Evolutionary conservation across 1,140 invertebrate genomes (phyloP).

Genomic region (Microplitis mediator): DNA sequence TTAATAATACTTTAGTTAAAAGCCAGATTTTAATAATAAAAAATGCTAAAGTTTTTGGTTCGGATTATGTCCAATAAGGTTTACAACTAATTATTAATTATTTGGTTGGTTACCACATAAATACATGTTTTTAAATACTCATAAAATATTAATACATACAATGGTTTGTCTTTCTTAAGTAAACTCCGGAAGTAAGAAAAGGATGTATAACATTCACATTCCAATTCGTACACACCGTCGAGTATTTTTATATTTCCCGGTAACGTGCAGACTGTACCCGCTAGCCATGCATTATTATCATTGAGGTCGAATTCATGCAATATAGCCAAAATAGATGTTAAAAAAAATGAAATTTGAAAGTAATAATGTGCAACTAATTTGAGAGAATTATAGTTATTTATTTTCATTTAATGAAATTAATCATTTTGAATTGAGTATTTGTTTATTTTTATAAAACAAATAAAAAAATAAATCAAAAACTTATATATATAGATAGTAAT

Average conservation of each 20-base stretch:
- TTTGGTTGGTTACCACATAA: neutral
- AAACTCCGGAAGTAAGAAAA: constrained; percentile 16
- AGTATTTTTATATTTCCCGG: constrained; percentile 34
- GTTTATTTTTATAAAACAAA: neutral
- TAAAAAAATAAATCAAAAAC: neutral
- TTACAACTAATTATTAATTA: no score
- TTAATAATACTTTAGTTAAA: no score
- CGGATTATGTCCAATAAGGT: no score
- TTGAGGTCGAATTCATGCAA: neutral
- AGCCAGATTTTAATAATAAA: no score
- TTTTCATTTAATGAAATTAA: neutral
- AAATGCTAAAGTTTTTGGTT: no score
- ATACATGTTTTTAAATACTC: neutral
- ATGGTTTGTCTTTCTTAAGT: neutral
- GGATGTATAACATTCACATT: constrained; percentile 16
- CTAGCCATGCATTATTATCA: constrained; percentile 2
- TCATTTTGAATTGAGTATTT: neutral
- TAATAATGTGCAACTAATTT: no score
- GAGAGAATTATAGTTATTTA: no score
- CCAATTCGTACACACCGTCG: neutral
- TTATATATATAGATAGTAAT: neutral
- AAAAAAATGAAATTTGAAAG: neutral
- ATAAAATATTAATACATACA: neutral
- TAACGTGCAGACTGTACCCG: constrained; percentile 8
- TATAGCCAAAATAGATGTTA: neutral